These are phyloP conservation scores for Muricea muricata DNA, from an alignment of 92 coral and sea anemone genomes.

Conservation along the genomic window DNA sequence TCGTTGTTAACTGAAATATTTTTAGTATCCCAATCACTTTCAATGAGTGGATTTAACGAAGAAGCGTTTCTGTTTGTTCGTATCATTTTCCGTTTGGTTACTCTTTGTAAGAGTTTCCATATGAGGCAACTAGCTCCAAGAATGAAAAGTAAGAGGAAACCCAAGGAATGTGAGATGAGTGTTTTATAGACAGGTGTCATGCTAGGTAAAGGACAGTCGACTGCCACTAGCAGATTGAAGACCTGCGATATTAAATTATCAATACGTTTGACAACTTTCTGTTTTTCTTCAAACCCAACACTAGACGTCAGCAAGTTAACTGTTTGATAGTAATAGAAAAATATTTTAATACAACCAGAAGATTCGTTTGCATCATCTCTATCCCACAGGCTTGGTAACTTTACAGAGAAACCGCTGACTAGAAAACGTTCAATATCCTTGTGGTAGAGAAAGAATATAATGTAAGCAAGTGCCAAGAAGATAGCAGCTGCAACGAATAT, in stretches of 20 bases:
- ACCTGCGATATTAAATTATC: background rate
- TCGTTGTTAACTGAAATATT: background rate
- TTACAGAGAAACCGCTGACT: background rate
- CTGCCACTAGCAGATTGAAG: background rate
- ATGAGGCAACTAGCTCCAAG: background rate
- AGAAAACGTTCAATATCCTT: conserved; percentile 2
- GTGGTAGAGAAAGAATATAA: conserved; percentile 13
- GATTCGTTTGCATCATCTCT: background rate
- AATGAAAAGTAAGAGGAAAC: background rate
- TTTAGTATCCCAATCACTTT: background rate
- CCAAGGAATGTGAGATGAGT: background rate
- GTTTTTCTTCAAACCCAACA: conserved; percentile 1
- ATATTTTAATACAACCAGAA: background rate
- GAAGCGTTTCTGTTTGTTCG: background rate
- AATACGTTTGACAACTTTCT: background rate
- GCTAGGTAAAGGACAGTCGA: conserved; percentile 3
- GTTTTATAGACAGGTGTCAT: background rate
- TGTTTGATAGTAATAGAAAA: conserved; percentile 31
- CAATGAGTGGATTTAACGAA: background rate
- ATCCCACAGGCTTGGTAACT: background rate
- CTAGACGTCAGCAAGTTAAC: background rate
- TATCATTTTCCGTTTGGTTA: background rate
- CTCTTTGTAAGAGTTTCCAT: background rate
- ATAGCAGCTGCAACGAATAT: background rate
- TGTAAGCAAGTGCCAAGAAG: background rate